phyloP scores from a whole-genome alignment of 2,888 invertebrate species.

The Xestoiulus laeticollis region DNA sequence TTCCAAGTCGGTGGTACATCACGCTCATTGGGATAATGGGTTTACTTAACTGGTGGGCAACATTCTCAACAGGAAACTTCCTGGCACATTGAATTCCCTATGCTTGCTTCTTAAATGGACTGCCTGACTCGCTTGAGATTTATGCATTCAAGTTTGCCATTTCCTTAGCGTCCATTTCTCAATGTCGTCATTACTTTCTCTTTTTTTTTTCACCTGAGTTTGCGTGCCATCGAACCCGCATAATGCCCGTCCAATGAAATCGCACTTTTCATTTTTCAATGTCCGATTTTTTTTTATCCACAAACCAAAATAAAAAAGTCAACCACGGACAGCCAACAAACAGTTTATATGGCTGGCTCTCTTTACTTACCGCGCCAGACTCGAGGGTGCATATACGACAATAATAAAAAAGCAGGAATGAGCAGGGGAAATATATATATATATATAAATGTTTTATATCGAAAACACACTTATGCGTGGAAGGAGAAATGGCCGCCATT shows the following conservation, averaged over 20 bases:
- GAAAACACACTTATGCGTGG: slow-evolving; percentile 12
- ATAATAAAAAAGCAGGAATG: neutral
- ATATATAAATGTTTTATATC: slow-evolving; percentile 16
- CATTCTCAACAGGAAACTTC: neutral
- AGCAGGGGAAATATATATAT: neutral
- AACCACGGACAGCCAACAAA: slow-evolving; percentile 9
- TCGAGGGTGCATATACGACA: neutral
- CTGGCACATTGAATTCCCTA: neutral
- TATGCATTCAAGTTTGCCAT: slow-evolving; percentile 38
- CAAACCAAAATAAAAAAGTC: neutral
- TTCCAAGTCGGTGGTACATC: neutral
- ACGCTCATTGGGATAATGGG: neutral
- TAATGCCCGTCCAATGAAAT: slow-evolving; percentile 25
- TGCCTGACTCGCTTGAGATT: slow-evolving; percentile 35
- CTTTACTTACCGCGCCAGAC: slow-evolving; percentile 30
- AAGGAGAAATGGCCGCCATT: slow-evolving; percentile 34
- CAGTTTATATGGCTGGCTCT: neutral
- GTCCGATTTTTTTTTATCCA: neutral
- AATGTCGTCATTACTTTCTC: slow-evolving; percentile 27
- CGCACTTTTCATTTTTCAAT: slow-evolving; percentile 40
- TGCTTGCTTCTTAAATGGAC: neutral
- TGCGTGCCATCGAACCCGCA: neutral
- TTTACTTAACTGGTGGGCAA: neutral
- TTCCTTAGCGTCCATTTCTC: slow-evolving; percentile 1
- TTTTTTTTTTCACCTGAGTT: slow-evolving; percentile 43